These are phyloP conservation scores for Phengaris arion DNA, from an alignment of 2,888 invertebrate species.

Conservation along the genomic window DNA sequence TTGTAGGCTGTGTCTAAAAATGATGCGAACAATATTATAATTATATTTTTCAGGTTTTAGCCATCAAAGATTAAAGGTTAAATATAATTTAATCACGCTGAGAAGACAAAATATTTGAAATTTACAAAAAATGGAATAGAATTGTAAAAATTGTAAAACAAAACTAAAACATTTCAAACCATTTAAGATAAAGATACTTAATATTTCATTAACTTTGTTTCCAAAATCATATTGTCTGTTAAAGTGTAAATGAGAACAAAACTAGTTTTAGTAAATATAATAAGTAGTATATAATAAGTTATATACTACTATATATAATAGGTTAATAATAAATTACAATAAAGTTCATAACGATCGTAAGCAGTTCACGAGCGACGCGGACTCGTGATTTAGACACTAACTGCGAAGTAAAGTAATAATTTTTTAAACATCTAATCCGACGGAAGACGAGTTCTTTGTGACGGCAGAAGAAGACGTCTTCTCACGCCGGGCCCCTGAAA, in stretches of 20 bases:
- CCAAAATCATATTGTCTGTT: neutral
- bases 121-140: too few species aligned
- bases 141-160: too few species aligned
- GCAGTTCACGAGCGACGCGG: neutral
- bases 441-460: neutral
- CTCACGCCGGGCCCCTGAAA: too few species aligned
- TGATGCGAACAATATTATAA: neutral
- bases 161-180: too few species aligned
- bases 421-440: slow-evolving; percentile 3
- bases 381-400: neutral
- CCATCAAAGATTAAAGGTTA: neutral
- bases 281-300: too few species aligned
- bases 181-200: too few species aligned
- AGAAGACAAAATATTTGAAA: too few species aligned
- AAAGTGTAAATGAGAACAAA: slow-evolving; percentile 2
- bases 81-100: too few species aligned
- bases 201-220: too few species aligned
- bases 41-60: neutral
- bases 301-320: too few species aligned
- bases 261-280: neutral
- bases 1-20: neutral
- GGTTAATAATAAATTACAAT: neutral
- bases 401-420: neutral
- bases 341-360: neutral
- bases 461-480: too few species aligned